These are phyloP conservation scores for Diplodus sargus DNA, from an alignment of 2,797 vertebrate genomes.

Conservation along the genomic window DNA sequence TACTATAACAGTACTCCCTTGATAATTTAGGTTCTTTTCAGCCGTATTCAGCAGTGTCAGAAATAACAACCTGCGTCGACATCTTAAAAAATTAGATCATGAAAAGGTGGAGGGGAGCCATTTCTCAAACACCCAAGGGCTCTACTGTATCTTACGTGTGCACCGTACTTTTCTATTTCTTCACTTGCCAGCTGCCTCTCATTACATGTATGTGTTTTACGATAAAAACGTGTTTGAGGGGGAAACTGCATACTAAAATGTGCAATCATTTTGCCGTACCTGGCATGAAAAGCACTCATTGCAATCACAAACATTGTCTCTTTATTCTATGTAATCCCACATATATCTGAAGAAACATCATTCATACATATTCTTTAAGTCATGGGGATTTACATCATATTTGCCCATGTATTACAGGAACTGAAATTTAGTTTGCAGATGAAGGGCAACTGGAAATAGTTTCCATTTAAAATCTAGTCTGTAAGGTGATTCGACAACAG, in stretches of 20 bases:
- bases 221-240: conserved; percentile 29
- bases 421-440: neutral
- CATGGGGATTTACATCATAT: neutral
- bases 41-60: conserved; percentile 28
- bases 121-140: conserved; percentile 15
- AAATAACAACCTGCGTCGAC: conserved; percentile 37
- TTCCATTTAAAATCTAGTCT: conserved; percentile 12
- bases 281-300: conserved; percentile 19
- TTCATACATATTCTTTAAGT: neutral
- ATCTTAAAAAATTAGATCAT: conserved; percentile 28
- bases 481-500: neutral
- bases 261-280: conserved; percentile 37
- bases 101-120: conserved; percentile 42
- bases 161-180: conserved; percentile 26
- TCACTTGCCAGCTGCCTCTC: conserved; percentile 53
- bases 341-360: neutral
- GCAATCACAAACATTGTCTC: conserved; percentile 47
- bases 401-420: neutral
- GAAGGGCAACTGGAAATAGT: neutral
- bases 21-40: conserved; percentile 41
- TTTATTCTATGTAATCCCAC: conserved; percentile 9
- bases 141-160: conserved; percentile 18
- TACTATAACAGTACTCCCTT: conserved; percentile 11
- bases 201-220: conserved; percentile 52
- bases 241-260: conserved; percentile 33